These are phyloP conservation scores for Neuroscelio doddi DNA, from an alignment of 2,888 invertebrate genomes.

Conservation along the genomic window DNA sequence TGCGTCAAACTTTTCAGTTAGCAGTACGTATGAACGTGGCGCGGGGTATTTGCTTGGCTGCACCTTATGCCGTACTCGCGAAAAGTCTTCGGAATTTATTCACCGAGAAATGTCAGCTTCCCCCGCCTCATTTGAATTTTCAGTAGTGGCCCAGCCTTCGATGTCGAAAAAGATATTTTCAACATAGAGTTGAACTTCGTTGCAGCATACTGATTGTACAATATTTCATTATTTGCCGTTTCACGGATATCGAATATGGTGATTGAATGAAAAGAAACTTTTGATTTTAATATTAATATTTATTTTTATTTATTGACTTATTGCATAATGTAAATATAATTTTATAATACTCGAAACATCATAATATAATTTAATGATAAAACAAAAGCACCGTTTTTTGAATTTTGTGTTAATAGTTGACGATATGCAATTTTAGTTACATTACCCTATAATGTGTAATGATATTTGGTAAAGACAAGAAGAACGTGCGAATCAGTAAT, in stretches of 20 bases:
- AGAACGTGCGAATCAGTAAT: conserved; percentile 50
- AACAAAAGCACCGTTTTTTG: not conserved
- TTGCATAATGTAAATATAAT: too few species aligned
- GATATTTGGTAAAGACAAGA: conserved; percentile 31
- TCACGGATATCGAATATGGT: not conserved
- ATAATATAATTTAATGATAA: too few species aligned
- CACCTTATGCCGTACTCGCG: conserved; percentile 47
- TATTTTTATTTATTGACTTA: too few species aligned
- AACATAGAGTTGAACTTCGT: conserved; percentile 6
- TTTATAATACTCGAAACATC: too few species aligned
- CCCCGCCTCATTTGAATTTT: conserved; percentile 61
- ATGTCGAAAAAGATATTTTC: conserved; percentile 28
- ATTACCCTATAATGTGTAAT: too few species aligned
- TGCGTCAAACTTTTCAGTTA: conserved; percentile 63
- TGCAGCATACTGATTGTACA: conserved; percentile 8
- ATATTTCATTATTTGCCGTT: conserved; percentile 1
- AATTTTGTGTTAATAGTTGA: not conserved
- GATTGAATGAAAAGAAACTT: too few species aligned
- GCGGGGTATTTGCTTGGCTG: conserved; percentile 59
- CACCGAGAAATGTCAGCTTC: conserved; percentile 52
- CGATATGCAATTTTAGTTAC: too few species aligned
- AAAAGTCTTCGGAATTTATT: conserved; percentile 65
- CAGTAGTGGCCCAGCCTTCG: conserved; percentile 42
- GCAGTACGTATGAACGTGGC: conserved; percentile 49
- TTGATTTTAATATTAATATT: too few species aligned